Base-by-base conservation (phyloP, 1,140 invertebrate species). In the Medauroidea extradentata region DNA sequence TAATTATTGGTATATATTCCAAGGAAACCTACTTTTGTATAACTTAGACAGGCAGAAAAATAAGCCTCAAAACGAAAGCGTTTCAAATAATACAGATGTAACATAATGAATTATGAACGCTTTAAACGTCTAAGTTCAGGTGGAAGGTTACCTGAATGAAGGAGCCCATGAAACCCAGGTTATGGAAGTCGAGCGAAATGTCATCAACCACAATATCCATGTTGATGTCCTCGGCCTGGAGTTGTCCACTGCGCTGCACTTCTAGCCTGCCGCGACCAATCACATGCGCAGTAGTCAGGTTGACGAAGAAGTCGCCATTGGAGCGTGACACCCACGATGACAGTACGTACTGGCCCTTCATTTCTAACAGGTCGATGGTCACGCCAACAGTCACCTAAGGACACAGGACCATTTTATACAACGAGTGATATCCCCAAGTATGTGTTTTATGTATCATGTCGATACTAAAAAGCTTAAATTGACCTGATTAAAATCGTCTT, bases 121-220 rank as follows among this genome's bases (percentile, higher is more conserved):
- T n/a, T n/a, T n/a, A n/a, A n/a, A n/a, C n/a, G n/a, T n/a, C n/a
- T n/a, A n/a, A n/a, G n/a, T n/a, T n/a, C n/a, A n/a, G n/a, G n/a
- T n/a, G 29, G 29, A 11, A 34, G 38, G 9, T 51, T 48, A 71
- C 73, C 75, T 92, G 89, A 59, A 92, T 85, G 56, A 92, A 78
- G 18, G 79, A 77, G 0, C 85, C 87, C 27, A 90, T 73, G 52
- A 90, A 83, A 3, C 89, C 89, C 0, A 91, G 76, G 69, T 91
- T 90, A 69, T 90, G 80, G 63, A 94, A 93, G 65, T 92, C 85
- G 77, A 93, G 83, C 13, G 82, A 75, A 53, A 93, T 90, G 23
- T 85, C 84, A n/a, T 78, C 77, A 62, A 92, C 91, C 0, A 79
- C 83, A 21, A 93, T 81, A 66, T 94, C 89, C 78, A 92, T 88